These are phyloP conservation scores for Caenorhabditis imperialis DNA, from an alignment of 2,888 invertebrate genomes.

Conservation along the genomic window DNA sequence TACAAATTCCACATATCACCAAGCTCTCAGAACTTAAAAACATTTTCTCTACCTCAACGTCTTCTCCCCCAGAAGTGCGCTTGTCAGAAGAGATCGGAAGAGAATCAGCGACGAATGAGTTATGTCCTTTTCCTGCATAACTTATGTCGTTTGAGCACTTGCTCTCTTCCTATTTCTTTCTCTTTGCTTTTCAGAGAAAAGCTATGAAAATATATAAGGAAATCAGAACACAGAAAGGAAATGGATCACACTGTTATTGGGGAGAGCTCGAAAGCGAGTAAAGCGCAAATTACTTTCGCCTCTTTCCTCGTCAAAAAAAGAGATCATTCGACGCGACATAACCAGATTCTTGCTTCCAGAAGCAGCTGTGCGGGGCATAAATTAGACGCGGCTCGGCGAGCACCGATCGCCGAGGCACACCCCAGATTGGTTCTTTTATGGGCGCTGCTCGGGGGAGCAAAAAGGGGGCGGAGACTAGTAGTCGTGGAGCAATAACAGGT, in stretches of 20 bases:
- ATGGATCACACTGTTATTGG: too few relatives aligned
- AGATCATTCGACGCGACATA: constrained; percentile 2
- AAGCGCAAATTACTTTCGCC: constrained; percentile 3
- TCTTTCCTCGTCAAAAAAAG: background rate
- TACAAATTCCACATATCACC: too few relatives aligned
- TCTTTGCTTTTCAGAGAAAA: too few relatives aligned
- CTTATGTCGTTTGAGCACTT: constrained; percentile 50
- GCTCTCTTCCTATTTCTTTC: too few relatives aligned
- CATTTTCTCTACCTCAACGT: too few relatives aligned
- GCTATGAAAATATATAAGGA: too few relatives aligned
- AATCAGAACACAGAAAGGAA: too few relatives aligned
- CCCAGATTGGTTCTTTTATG: constrained; percentile 14
- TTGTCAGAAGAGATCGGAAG: too few relatives aligned
- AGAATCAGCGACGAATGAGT: constrained; percentile 35
- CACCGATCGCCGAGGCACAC: constrained; percentile 12
- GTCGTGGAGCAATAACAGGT: too few relatives aligned
- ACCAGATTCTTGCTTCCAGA: constrained; percentile 19
- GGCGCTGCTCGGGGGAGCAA: too few relatives aligned
- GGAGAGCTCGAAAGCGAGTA: background rate
- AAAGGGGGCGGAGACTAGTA: background rate
- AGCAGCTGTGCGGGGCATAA: constrained; percentile 21
- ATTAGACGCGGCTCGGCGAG: constrained; percentile 50
- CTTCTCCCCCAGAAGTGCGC: too few relatives aligned
- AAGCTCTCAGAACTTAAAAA: too few relatives aligned
- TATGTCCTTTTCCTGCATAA: constrained; percentile 34